Conservation (phyloP, 2,888 invertebrate species). For the Nomada ruficornis region DNA sequence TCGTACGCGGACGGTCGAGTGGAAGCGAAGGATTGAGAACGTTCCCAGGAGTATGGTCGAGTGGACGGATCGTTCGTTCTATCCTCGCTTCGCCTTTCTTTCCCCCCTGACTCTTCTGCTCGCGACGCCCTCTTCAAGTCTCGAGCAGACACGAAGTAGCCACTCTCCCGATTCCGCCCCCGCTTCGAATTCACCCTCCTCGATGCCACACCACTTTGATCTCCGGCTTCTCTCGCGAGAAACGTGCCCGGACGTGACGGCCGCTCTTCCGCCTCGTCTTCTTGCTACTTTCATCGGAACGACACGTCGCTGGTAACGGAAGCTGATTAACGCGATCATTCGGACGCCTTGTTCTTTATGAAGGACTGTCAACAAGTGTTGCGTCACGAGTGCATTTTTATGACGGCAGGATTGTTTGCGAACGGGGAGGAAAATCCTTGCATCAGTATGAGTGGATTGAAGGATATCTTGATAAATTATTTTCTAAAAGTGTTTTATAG, state of each 20-base stretch:
- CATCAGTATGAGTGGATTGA: no score
- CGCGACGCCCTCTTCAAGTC: slow-evolving; percentile 70
- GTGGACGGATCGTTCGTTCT: slow-evolving; percentile 68
- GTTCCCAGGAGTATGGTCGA: slow-evolving; percentile 68
- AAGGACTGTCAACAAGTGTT: not conserved
- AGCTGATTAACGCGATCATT: slow-evolving; percentile 24
- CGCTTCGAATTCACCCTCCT: slow-evolving; percentile 66
- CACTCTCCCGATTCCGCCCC: slow-evolving; percentile 62
- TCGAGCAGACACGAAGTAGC: slow-evolving; percentile 73
- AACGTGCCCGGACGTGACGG: slow-evolving; percentile 44
- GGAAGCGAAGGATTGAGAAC: slow-evolving; percentile 68
- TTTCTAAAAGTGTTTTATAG: no score
- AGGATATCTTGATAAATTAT: no score
- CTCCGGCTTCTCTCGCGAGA: slow-evolving; percentile 53
- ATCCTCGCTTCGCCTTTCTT: slow-evolving; percentile 47
- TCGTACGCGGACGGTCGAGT: slow-evolving; percentile 65
- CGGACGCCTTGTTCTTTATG: not conserved
- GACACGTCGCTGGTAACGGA: slow-evolving; percentile 1
- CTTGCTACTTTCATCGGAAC: not conserved
- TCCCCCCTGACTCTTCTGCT: slow-evolving; percentile 45
- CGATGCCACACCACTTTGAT: slow-evolving; percentile 69
- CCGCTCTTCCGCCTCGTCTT: slow-evolving; percentile 15
- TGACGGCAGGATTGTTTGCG: no score
- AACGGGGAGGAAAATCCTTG: no score
- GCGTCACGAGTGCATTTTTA: not conserved